Conservation (phyloP, 2,888 invertebrate species). For the Idaea straminata region DNA sequence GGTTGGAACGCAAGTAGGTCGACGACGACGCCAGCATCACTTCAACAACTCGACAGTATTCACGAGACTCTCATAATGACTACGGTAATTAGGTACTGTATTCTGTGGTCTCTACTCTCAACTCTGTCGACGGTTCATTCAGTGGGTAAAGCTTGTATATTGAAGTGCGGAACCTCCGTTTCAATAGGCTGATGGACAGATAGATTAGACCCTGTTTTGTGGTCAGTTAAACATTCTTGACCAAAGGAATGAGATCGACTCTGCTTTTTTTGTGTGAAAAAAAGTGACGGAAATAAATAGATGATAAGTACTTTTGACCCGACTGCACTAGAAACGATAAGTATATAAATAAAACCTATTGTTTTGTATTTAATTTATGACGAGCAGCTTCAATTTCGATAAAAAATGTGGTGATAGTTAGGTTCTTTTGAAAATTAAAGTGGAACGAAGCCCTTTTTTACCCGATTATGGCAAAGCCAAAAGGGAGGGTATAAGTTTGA, state of each 20-base stretch:
- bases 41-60: neutral
- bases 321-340: too few species aligned
- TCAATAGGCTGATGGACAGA: neutral
- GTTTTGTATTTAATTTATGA: too few species aligned
- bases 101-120: neutral
- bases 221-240: neutral
- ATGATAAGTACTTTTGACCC: too few species aligned
- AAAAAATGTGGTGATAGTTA: too few species aligned
- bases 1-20: constrained; percentile 14
- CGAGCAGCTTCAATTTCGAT: too few species aligned
- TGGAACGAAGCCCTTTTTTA: too few species aligned
- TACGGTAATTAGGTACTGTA: constrained; percentile 14
- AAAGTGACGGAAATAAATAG: too few species aligned
- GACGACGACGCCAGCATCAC: constrained; percentile 9
- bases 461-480: too few species aligned
- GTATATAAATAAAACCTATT: too few species aligned
- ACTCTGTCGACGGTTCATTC: neutral
- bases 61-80: constrained; percentile 13
- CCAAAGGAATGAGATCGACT: neutral
- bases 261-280: neutral
- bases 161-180: neutral
- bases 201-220: neutral
- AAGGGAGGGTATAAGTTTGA: too few species aligned
- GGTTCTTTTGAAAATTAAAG: too few species aligned
- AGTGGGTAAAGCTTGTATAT: neutral